A percentile compares a stretch with the other conserved stretches of the same genome.
Conservation (phyloP, 37 sponge, comb jelly and placozoan species). For the Eunapius fragilis region DNA sequence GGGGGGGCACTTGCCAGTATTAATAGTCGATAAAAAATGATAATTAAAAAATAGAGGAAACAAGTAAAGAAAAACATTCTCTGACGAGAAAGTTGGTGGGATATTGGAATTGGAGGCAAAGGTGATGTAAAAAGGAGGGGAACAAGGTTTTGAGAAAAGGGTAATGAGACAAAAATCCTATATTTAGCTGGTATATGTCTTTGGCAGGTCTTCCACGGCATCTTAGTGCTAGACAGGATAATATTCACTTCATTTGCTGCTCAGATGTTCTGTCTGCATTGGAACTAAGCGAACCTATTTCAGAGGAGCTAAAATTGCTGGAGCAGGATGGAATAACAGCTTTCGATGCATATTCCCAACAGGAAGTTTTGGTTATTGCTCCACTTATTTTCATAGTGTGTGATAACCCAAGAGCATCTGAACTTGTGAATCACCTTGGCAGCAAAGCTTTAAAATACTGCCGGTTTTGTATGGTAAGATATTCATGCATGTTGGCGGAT, state of each 20-base stretch:
- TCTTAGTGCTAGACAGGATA: constrained; percentile 16
- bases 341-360: constrained; percentile 13
- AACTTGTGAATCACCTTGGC: constrained; percentile 38
- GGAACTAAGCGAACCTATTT: constrained; percentile 23
- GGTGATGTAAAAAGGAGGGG: too few species aligned
- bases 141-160: too few species aligned
- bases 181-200: constrained; percentile 58
- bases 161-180: too few species aligned
- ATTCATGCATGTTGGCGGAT: not conserved
- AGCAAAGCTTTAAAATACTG: constrained; percentile 39
- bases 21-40: too few species aligned
- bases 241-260: constrained; percentile 46
- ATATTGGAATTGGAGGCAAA: too few species aligned
- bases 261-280: constrained; percentile 26
- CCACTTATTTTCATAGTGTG: constrained; percentile 13
- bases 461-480: constrained; percentile 49
- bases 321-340: constrained; percentile 12
- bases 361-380: constrained; percentile 32
- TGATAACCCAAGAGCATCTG: constrained; percentile 46
- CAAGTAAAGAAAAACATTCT: too few species aligned
- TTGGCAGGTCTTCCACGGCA: constrained; percentile 38
- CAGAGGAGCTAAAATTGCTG: constrained; percentile 2
- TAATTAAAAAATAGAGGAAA: too few species aligned
- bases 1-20: too few species aligned
- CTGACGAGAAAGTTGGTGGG: too few species aligned